Conservation (phyloP, 1,140 invertebrate genomes). For the Venustaconcha ellipsiformis region DNA sequence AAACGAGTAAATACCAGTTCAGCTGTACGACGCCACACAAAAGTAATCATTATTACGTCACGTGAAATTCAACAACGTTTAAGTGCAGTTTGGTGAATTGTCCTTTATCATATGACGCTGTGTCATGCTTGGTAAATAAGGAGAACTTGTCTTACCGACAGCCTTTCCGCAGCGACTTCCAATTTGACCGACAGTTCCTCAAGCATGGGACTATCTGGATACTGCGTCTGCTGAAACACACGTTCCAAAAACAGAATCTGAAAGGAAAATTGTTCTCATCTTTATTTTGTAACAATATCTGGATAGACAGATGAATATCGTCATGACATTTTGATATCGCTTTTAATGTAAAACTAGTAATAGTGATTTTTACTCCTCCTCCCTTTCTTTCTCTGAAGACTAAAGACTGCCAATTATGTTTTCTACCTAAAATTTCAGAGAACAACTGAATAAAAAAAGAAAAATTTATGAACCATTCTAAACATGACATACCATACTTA, state of each 20-base stretch:
- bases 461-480: too few relatives aligned
- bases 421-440: too few relatives aligned
- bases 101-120: not conserved
- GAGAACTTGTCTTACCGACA: slow-evolving; percentile 27
- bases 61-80: not conserved
- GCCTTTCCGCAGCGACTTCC: slow-evolving; percentile 28
- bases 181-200: slow-evolving; percentile 31
- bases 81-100: not conserved
- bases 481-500: too few relatives aligned
- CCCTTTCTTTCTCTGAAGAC: too few relatives aligned
- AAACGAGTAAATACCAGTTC: not conserved
- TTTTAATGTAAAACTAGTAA: too few relatives aligned
- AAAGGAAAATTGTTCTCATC: not conserved
- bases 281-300: too few relatives aligned
- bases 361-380: too few relatives aligned
- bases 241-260: slow-evolving; percentile 33
- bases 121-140: not conserved
- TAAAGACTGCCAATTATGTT: too few relatives aligned
- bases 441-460: too few relatives aligned
- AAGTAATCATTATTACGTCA: not conserved
- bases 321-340: too few relatives aligned
- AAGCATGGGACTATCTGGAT: slow-evolving; percentile 29
- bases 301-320: too few relatives aligned
- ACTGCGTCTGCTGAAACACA: slow-evolving; percentile 27
- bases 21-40: not conserved